phyloP scores from a whole-genome alignment of 2,113 vertebrate species.

The Tachuris rubrigastra region DNA sequence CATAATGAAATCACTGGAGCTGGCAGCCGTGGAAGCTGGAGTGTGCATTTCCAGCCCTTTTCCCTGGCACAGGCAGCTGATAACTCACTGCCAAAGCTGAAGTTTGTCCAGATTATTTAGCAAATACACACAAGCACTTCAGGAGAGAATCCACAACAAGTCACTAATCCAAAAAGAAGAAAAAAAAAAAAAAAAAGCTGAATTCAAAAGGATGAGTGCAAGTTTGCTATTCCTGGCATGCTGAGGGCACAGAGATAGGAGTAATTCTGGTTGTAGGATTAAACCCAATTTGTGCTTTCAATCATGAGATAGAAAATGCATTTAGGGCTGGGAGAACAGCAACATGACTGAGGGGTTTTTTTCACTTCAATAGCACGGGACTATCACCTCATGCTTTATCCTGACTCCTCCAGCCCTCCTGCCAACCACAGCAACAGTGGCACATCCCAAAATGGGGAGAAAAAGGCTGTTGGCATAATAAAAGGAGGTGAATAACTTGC shows the following conservation, averaged over 20 bases:
- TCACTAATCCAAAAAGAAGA: neutral
- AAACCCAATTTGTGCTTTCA: conserved; percentile 10
- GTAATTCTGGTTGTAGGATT: neutral
- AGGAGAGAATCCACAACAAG: neutral
- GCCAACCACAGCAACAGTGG: accelerated
- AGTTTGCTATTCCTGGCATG: neutral
- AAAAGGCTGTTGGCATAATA: neutral
- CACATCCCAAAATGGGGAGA: neutral
- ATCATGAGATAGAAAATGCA: neutral
- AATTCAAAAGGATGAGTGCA: neutral
- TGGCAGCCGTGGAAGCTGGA: neutral
- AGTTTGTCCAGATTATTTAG: conserved; percentile 36
- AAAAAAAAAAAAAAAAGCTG: neutral
- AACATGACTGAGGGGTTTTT: neutral
- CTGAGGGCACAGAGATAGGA: neutral
- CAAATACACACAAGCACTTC: neutral
- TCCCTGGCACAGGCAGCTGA: neutral
- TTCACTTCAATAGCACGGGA: neutral
- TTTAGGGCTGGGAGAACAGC: neutral
- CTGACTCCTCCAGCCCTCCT: neutral
- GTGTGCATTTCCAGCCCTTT: neutral
- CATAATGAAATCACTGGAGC: neutral
- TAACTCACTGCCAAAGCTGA: neutral
- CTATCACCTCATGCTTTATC: neutral
- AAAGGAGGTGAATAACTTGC: neutral